Base-by-base conservation (phyloP, 1,140 invertebrate species). In the Euschistus heros region DNA sequence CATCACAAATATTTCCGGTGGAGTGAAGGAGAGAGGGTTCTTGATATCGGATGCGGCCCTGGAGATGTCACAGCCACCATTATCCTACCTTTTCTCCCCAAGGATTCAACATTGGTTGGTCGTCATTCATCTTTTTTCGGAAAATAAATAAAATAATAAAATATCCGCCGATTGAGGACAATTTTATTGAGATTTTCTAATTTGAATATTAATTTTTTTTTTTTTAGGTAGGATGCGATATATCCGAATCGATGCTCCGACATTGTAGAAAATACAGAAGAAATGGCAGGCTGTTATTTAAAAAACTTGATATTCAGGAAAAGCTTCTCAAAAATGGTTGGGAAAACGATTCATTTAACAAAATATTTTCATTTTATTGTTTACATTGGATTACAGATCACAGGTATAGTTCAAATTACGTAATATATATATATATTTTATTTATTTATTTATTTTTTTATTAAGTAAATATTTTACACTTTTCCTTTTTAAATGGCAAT, bases 321-420 rank as follows among this genome's bases (percentile, higher is more conserved):
- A 50, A 50, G 47, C 7, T 5, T 4, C n/a, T 50, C n/a, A 20
- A 75, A 10, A 72, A 70, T 52, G 75, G 74, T 20, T 68, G 80
- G 66, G 69, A 74, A 13, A 79, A 74, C 17, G 73, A 74, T 27
- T 22, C 24, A 20, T 90, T 86, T 68, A 79, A 86, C 66, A 87
- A 89, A 70, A 81, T 83, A 0, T 83, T 89, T 59, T 91, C 89
- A 0, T 90, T 91, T 70, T 89, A 90, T 71, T 87, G 88, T 68
- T 76, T 92, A 0, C 89, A 92, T 69, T 92, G 89, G 89, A 83
- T 90, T 37, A 81, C 83, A 66, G 80, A 89, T 70, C 82, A 87
- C 69, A 80, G 80, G 81, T 89, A 80, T 76, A 37, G 8, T 13
- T n/a, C n/a, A n/a, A n/a, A n/a, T n/a, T n/a, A n/a, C n/a, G n/a